Conservation (phyloP, 2,888 invertebrate species). For the Parasteatoda lunata region DNA sequence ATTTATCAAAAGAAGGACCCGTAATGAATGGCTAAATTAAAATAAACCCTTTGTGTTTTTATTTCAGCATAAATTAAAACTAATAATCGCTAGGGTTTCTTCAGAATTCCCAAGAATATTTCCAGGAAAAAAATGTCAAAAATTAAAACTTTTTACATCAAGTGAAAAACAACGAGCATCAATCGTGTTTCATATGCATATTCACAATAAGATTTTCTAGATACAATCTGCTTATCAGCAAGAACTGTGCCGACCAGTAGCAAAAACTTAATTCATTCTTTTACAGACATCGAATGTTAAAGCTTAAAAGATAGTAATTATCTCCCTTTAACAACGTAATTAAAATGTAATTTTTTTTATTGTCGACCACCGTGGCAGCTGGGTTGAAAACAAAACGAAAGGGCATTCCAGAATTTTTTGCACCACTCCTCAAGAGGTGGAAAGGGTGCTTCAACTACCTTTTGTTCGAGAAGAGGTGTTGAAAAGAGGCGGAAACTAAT, state of each 20-base stretch:
- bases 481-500: slow-evolving; percentile 38
- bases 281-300: slow-evolving; percentile 8
- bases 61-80: no score
- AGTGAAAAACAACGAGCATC: background rate
- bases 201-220: background rate
- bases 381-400: slow-evolving; percentile 39
- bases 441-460: slow-evolving; percentile 11
- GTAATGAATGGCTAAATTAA: no score
- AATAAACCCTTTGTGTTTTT: no score
- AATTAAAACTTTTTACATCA: background rate
- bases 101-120: background rate
- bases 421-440: background rate
- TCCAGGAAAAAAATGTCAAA: background rate
- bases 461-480: slow-evolving; percentile 28
- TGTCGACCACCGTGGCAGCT: slow-evolving; percentile 20
- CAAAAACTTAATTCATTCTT: slow-evolving; percentile 28
- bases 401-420: slow-evolving; percentile 8
- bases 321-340: slow-evolving; percentile 54
- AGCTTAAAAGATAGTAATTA: slow-evolving; percentile 56
- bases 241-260: background rate
- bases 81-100: background rate
- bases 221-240: slow-evolving; percentile 4
- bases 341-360: slow-evolving; percentile 53
- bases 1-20: no score
- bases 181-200: slow-evolving; percentile 5